A percentile compares a stretch with the other conserved stretches of the same genome.
These are phyloP conservation scores for Heterodera schachtii DNA, from an alignment of 1,140 invertebrate genomes.

Conservation along the genomic window DNA sequence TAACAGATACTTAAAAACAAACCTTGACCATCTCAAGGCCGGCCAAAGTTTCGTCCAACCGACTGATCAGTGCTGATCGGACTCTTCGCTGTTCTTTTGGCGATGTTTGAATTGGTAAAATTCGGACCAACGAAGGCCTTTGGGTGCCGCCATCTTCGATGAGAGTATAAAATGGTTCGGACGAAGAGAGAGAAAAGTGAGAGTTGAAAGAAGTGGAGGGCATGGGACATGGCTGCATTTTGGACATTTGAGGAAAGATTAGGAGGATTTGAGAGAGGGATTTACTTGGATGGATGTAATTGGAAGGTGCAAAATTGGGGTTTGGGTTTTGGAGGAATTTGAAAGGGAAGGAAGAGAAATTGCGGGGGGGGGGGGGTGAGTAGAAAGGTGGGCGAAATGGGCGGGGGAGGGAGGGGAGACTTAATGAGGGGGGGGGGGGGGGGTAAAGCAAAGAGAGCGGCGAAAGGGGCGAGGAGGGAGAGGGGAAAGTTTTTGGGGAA, in stretches of 20 bases:
- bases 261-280: background rate
- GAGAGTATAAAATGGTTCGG: constrained; percentile 2
- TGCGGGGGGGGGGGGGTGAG: background rate
- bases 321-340: background rate
- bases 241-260: background rate
- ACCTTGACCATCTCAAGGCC: constrained; percentile 23
- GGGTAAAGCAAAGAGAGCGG: background rate
- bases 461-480: background rate
- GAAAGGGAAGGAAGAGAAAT: background rate
- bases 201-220: too few relatives aligned
- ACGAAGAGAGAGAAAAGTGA: background rate
- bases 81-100: background rate
- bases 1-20: background rate
- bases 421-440: background rate
- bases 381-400: background rate
- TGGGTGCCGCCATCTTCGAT: background rate
- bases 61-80: constrained; percentile 1
- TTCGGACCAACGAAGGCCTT: background rate
- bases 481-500: background rate
- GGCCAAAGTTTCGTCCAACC: constrained; percentile 17
- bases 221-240: background rate
- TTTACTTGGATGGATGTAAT: background rate
- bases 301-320: background rate
- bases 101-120: background rate
- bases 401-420: too few relatives aligned